Conservation (phyloP, 2,113 vertebrate species). For the Entelurus aequoreus region DNA sequence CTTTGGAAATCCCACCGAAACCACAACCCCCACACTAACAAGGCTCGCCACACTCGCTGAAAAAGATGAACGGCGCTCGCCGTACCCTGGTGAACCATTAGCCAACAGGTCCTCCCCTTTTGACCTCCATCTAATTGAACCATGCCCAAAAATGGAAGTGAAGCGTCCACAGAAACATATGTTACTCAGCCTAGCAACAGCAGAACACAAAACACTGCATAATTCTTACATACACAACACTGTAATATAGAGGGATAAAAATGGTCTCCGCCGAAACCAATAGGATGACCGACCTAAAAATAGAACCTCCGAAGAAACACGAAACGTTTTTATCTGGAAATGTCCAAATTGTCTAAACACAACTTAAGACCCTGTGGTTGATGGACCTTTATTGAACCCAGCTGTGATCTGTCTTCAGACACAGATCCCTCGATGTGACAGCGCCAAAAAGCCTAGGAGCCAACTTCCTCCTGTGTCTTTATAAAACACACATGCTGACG, state of each 20-base stretch:
- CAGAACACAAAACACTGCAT: conserved; percentile 18
- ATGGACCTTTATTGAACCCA: conserved; percentile 42
- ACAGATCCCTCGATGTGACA: conserved; percentile 24
- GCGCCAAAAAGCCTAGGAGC: conserved; percentile 41
- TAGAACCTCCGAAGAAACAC: conserved; percentile 27
- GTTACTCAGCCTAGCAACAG: conserved; percentile 20
- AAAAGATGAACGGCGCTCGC: conserved; percentile 21
- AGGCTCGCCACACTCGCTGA: conserved; percentile 24
- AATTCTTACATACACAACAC: neutral
- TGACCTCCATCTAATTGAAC: conserved; percentile 25
- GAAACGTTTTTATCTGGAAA: conserved; percentile 27
- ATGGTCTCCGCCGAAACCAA: conserved; percentile 23
- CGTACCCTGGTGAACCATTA: conserved; percentile 31
- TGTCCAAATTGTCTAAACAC: conserved; percentile 27
- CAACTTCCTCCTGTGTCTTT: conserved; percentile 43
- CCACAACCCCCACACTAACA: conserved; percentile 31
- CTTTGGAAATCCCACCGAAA: conserved; percentile 65
- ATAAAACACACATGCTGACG: conserved; percentile 54
- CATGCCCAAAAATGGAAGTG: conserved; percentile 33
- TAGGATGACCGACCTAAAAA: neutral
- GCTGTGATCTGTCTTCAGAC: conserved; percentile 45
- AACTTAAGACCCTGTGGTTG: conserved; percentile 31
- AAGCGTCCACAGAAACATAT: conserved; percentile 12
- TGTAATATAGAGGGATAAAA: conserved; percentile 17
- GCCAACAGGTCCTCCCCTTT: conserved; percentile 14